Conservation (phyloP, 2,113 vertebrate species). For the Apistogramma diplotaenia region DNA sequence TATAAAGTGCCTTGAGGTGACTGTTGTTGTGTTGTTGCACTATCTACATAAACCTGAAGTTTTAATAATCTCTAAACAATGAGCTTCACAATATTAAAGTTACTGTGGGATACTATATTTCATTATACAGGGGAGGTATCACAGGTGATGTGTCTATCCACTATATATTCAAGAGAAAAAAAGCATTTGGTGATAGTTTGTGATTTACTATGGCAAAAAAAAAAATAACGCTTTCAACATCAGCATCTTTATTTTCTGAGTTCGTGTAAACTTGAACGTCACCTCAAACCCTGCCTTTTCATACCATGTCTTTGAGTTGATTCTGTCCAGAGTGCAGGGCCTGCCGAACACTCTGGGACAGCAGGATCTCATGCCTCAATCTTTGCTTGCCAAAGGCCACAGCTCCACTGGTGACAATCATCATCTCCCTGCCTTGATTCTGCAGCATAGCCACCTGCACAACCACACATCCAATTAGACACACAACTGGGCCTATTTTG, state of each 20-base stretch:
- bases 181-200: neutral
- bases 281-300: neutral
- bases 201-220: neutral
- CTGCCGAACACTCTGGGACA: slow-evolving; percentile 96
- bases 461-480: slow-evolving; percentile 1
- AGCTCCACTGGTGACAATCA: slow-evolving; percentile 97
- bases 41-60: neutral
- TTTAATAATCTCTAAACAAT: neutral
- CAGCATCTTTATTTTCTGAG: neutral
- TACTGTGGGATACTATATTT: neutral
- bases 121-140: too few relatives aligned
- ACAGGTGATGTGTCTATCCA: too few relatives aligned
- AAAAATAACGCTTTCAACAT: neutral
- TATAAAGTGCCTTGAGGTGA: too few relatives aligned
- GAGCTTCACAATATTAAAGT: neutral
- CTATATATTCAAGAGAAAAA: neutral
- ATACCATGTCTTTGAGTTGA: slow-evolving; percentile 95
- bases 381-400: slow-evolving; percentile 98
- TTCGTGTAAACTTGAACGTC: neutral
- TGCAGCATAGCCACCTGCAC: slow-evolving; percentile 92
- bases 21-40: too few relatives aligned
- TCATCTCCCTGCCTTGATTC: slow-evolving; percentile 97
- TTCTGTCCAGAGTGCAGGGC: slow-evolving; percentile 93
- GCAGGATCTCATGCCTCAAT: slow-evolving; percentile 93
- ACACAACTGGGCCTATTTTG: neutral